Conservation (phyloP, 1,140 invertebrate species). For the Eurosta solidaginis region DNA sequence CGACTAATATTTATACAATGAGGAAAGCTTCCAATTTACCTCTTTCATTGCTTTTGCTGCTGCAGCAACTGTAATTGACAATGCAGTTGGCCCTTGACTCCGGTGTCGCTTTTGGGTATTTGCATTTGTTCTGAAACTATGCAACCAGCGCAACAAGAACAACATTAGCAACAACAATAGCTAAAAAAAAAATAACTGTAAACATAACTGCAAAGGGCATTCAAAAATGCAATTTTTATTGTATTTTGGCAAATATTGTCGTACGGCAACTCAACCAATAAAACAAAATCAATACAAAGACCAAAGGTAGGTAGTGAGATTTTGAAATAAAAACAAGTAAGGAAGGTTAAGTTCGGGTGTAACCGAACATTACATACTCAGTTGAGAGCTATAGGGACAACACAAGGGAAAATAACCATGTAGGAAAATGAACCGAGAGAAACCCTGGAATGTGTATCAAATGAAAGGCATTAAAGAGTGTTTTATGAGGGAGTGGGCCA, state of each 20-base stretch:
- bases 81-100: background rate
- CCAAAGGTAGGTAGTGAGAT: background rate
- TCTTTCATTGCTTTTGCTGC: background rate
- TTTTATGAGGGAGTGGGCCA: no score
- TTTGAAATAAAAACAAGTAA: no score
- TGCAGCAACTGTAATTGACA: background rate
- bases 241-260: background rate
- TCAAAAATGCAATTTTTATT: background rate
- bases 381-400: no score
- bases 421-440: no score
- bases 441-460: no score
- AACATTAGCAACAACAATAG: background rate
- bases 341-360: no score
- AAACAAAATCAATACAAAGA: background rate
- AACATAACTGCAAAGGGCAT: background rate
- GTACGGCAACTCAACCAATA: background rate
- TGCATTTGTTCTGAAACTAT: slow-evolving; percentile 18
- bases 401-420: no score
- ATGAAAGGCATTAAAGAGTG: no score
- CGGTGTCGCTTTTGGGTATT: background rate
- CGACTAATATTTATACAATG: background rate
- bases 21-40: background rate
- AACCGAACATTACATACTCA: no score
- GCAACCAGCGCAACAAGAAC: background rate
- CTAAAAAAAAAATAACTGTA: background rate